phyloP scores from a whole-genome alignment of 2,113 vertebrate genomes.

The Eonycteris spelaea region DNA sequence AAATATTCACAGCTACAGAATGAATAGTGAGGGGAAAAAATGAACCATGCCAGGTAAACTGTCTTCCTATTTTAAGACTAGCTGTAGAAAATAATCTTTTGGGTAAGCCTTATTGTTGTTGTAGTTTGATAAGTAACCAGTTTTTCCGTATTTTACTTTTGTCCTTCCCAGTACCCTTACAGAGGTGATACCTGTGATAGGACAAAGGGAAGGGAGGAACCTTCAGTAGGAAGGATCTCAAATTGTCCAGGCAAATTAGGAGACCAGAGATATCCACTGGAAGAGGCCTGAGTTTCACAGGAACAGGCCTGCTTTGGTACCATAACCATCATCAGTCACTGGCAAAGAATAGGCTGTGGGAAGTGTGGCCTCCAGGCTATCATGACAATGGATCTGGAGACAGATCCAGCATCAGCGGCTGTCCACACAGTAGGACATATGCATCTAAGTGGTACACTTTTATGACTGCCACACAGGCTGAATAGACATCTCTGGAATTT shows the following conservation, averaged over 20 bases:
- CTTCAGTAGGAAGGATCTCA: neutral
- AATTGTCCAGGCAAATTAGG: neutral
- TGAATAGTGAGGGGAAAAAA: neutral
- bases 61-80: neutral
- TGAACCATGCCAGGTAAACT: neutral
- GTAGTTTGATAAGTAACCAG: neutral
- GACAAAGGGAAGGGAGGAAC: neutral
- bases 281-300: neutral
- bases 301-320: neutral
- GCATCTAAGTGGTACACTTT: neutral
- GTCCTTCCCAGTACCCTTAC: neutral
- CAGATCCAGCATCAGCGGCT: accelerated
- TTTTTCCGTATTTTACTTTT: neutral
- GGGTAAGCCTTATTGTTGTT: neutral
- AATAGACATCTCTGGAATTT: neutral
- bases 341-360: neutral
- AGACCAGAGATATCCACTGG: neutral
- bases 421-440: neutral
- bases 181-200: neutral
- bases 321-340: neutral
- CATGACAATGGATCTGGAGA: neutral
- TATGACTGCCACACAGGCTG: neutral
- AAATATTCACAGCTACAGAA: neutral
- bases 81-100: neutral
- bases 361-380: neutral